Conservation (phyloP, 2,888 invertebrate species). For the Xestia c-nigrum region DNA sequence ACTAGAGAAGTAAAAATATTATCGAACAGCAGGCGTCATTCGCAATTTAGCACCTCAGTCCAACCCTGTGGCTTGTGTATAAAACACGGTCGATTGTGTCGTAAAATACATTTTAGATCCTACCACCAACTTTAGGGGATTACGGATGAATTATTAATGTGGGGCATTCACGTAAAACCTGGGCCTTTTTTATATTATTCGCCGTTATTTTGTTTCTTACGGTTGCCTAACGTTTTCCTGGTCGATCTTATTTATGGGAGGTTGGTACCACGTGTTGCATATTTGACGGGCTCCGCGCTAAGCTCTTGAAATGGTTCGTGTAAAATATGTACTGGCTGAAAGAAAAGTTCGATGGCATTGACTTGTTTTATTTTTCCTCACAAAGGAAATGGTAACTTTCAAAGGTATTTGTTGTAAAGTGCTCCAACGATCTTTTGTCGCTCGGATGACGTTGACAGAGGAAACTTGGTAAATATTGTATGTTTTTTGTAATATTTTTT, state of each 20-base stretch:
- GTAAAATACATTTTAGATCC: constrained; percentile 83
- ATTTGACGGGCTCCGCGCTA: constrained; percentile 59
- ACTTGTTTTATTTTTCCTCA: constrained; percentile 30
- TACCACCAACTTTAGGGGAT: constrained; percentile 82
- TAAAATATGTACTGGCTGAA: constrained; percentile 52
- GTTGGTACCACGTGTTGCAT: constrained; percentile 65
- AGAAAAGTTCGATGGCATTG: constrained; percentile 29
- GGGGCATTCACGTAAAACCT: constrained; percentile 83
- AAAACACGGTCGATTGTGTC: constrained; percentile 81
- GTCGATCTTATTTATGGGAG: constrained; percentile 68
- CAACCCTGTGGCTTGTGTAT: constrained; percentile 71
- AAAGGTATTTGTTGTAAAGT: not conserved
- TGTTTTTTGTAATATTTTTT: not conserved
- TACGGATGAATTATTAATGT: constrained; percentile 89
- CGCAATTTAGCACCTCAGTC: constrained; percentile 66
- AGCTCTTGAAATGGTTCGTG: constrained; percentile 54
- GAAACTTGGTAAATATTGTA: not conserved
- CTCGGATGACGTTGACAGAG: not conserved
- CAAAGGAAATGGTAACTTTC: not conserved
- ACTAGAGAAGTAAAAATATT: constrained; percentile 50
- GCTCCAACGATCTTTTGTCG: not conserved
- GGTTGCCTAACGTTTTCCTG: constrained; percentile 61
- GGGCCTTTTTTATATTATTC: constrained; percentile 77
- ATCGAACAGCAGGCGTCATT: constrained; percentile 45
- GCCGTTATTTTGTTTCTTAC: constrained; percentile 72